Percentiles rank a stretch among this genome's conserved stretches.
phyloP scores from a whole-genome alignment of 2,113 vertebrate species.

The Coracopsis vasa region DNA sequence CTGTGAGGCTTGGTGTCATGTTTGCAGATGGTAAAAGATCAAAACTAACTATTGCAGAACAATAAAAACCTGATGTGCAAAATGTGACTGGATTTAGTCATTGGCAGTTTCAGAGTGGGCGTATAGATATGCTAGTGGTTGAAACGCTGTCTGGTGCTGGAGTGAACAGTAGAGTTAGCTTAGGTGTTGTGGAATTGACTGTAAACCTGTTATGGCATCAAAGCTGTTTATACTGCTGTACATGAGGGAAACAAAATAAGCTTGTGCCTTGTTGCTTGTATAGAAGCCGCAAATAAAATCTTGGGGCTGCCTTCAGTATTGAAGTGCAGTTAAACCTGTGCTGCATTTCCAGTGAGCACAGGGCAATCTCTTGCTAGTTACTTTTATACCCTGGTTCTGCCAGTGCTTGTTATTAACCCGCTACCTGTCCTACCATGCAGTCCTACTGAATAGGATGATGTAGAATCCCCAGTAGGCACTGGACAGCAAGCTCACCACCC shows the following conservation, averaged over 20 bases:
- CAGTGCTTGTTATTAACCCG: constrained; percentile 80
- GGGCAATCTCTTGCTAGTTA: constrained; percentile 78
- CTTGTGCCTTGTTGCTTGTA: constrained; percentile 70
- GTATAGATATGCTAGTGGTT: constrained; percentile 73
- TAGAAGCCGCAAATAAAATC: constrained; percentile 76
- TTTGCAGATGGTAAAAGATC: constrained; percentile 83
- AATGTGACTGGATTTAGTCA: constrained; percentile 87
- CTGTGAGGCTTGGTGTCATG: constrained; percentile 86
- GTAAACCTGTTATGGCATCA: constrained; percentile 72
- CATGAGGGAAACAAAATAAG: constrained; percentile 77
- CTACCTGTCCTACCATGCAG: constrained; percentile 77
- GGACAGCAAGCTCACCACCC: constrained; percentile 74
- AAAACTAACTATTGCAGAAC: constrained; percentile 85
- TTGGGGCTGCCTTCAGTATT: constrained; percentile 80
- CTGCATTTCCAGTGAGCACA: constrained; percentile 73
- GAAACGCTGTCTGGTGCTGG: constrained; percentile 74
- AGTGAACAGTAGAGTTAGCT: constrained; percentile 69
- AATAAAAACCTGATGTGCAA: constrained; percentile 86
- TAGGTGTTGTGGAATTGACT: constrained; percentile 75
- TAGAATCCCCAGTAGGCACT: constrained; percentile 78
- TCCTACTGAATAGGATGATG: constrained; percentile 71
- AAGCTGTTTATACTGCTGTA: constrained; percentile 73
- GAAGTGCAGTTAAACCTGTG: constrained; percentile 74
- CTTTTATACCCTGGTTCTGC: constrained; percentile 81
- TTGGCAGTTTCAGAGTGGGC: constrained; percentile 82